These are phyloP conservation scores for Meriones psammophilus DNA, from an alignment of 2,797 vertebrate genomes.

Conservation along the genomic window DNA sequence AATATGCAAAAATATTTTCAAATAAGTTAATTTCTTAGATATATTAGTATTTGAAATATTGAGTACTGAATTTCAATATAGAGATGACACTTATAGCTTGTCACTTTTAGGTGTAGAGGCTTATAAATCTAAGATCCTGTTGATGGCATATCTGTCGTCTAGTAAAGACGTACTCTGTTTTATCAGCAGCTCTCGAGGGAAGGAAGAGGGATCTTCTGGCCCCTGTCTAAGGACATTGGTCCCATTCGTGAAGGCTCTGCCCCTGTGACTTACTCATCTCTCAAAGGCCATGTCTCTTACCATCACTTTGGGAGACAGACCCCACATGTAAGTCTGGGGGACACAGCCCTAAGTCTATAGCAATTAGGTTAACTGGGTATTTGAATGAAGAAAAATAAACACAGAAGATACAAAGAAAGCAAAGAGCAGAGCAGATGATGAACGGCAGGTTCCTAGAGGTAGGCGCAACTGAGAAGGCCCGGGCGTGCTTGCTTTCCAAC, in stretches of 20 bases:
- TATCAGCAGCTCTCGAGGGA: neutral
- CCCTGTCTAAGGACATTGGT: neutral
- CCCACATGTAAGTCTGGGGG: neutral
- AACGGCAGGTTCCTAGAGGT: neutral
- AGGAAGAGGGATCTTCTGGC: neutral
- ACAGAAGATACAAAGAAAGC: conserved; percentile 9
- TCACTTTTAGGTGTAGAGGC: neutral
- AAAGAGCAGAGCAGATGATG: conserved; percentile 20
- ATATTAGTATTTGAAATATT: neutral
- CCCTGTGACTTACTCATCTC: neutral
- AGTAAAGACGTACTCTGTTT: neutral
- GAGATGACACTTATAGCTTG: neutral
- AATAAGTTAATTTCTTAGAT: neutral
- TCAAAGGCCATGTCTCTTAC: neutral
- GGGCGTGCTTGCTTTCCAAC: conserved; percentile 28
- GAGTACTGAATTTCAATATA: neutral
- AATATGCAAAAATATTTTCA: neutral
- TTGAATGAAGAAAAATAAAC: conserved; percentile 35
- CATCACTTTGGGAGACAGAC: neutral
- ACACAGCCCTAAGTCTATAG: neutral
- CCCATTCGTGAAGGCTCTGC: neutral
- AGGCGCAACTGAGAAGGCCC: neutral
- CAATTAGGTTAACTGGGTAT: conserved; percentile 21
- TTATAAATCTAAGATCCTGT: neutral
- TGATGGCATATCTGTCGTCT: neutral